Base-by-base conservation (phyloP, 2,113 vertebrate genomes). In the Mesocricetus auratus region DNA sequence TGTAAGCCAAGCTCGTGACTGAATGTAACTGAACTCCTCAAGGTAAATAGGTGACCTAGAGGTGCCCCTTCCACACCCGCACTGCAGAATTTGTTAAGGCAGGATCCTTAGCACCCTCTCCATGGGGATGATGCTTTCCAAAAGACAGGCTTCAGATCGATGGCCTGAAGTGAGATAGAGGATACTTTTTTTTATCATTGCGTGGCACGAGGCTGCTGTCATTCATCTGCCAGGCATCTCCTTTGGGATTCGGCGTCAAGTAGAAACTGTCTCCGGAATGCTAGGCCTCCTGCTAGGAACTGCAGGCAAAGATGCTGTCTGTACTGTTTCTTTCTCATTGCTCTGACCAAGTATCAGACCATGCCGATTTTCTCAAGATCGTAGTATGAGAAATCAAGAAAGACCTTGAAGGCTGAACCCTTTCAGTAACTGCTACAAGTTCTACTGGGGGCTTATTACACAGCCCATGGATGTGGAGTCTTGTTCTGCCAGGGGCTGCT, bases 11-110 rank as follows among this genome's bases (percentile, higher is more conserved):
- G 95, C 98, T 94, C 0, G 11, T 97, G 98, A 98, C 98, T 10
- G 81, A 96, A 94, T 0, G 22, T 97, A 98, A 98, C 98, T 17
- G 78, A 97, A 96, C 94, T 98, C 96, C 16, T 98, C 95, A 97
- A 97, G 96, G 98, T 98, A 98, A 98, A 98, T 97, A 98, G 97
- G 98, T 98, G 97, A 97, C 73, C 71, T 95, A 90, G 88, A 86
- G 96, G 91, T 45, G 66, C 88, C 98, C 89, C 58, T 82, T 97
- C 93, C 42, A 93, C 86, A 62, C 7, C 9, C 21, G 74, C 97
- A 96, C 97, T 16, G 90, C 93, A 96, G 96, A 97, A 92, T 91
- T 87, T 89, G 79, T 97, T 87, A 96, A 96, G 97, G 97, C 87
- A 33, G 91, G 91, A 94, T 96, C 73, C 0, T 89, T 98, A 98